Percentiles rank a stretch among this genome's conserved stretches.
Evolutionary conservation across 2,113 vertebrate species (phyloP).

Genomic region (Colius striatus): DNA sequence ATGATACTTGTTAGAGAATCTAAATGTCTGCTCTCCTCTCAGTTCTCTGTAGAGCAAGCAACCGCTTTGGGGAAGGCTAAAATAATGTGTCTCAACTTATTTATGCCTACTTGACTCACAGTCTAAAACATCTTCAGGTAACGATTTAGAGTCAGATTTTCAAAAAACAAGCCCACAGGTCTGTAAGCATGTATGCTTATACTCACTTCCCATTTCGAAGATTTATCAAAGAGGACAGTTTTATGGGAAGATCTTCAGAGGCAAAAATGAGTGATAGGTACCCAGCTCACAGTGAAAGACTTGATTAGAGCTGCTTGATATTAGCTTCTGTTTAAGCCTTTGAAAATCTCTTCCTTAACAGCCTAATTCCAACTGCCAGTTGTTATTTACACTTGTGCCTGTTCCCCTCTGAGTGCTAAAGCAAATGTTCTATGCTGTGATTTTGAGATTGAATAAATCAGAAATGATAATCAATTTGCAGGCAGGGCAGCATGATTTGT

Average conservation of each 20-base stretch:
- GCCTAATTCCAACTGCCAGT: conserved; percentile 14
- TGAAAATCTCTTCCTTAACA: conserved; percentile 17
- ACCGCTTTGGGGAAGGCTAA: neutral
- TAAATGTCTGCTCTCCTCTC: neutral
- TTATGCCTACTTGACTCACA: neutral
- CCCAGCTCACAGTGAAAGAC: neutral
- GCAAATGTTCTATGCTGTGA: neutral
- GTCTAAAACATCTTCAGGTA: neutral
- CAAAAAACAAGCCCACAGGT: neutral
- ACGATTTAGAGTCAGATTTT: neutral
- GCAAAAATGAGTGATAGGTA: neutral
- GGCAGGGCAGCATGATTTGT: neutral
- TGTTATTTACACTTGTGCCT: conserved; percentile 31
- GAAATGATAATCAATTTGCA: neutral
- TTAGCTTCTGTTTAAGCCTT: neutral
- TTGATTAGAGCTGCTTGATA: neutral
- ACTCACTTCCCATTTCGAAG: neutral
- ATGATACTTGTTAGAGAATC: neutral
- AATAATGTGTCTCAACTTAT: neutral
- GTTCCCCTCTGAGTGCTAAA: neutral
- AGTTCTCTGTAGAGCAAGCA: neutral
- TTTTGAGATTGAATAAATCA: neutral
- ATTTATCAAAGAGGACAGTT: neutral
- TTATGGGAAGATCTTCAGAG: neutral
- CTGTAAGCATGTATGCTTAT: neutral